Percentiles rank a stretch among this genome's conserved stretches.
phyloP scores from a whole-genome alignment of 2,797 vertebrate species.

The Hyperoplus immaculatus region DNA sequence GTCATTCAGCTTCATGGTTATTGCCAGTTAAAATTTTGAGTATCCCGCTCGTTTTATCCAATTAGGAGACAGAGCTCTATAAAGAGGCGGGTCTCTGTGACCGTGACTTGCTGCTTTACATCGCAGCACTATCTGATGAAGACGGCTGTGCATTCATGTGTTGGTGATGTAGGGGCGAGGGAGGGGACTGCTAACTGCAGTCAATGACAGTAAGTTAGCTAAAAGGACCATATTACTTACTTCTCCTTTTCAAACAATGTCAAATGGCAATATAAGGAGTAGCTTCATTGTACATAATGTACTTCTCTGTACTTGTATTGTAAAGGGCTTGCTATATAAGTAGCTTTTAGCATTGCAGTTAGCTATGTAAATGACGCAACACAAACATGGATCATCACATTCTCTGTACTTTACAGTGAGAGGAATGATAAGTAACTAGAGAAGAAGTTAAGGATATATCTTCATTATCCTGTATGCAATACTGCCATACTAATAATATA shows the following conservation, averaged over 20 bases:
- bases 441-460: slow-evolving; percentile 47
- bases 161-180: no score
- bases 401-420: slow-evolving; percentile 7
- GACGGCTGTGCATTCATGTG: no score
- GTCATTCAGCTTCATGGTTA: no score
- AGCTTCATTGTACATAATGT: neutral
- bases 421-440: slow-evolving; percentile 18
- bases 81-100: no score
- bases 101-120: no score
- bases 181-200: no score
- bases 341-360: neutral
- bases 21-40: no score
- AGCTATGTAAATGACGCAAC: neutral
- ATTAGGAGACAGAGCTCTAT: no score
- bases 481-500: slow-evolving; percentile 15
- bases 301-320: neutral
- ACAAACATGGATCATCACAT: neutral
- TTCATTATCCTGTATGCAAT: slow-evolving; percentile 48
- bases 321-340: neutral
- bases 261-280: neutral
- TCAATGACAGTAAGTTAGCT: no score
- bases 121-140: no score
- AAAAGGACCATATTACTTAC: neutral
- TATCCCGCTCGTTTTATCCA: no score
- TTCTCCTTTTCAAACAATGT: slow-evolving; percentile 6